A percentile compares a stretch with the other conserved stretches of the same genome.
These are phyloP conservation scores for Chionoecetes opilio DNA, from an alignment of 1,140 invertebrate genomes.

Conservation along the genomic window DNA sequence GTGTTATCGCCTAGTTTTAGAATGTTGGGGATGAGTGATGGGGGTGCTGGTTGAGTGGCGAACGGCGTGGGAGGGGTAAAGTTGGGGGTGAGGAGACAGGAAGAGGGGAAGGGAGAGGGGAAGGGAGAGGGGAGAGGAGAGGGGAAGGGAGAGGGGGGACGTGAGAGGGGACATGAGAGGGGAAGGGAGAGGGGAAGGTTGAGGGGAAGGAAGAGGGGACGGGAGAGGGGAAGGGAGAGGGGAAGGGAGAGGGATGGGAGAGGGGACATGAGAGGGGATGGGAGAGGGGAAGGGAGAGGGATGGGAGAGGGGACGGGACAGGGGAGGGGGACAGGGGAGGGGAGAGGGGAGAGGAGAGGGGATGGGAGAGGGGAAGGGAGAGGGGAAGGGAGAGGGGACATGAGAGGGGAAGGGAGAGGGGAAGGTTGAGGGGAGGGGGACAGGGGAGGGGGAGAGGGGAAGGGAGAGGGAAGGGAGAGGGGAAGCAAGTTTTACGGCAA, in stretches of 20 bases:
- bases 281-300: neutral
- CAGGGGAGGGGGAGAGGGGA: neutral
- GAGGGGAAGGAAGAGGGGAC: too few species aligned
- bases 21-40: neutral
- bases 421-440: neutral
- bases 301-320: neutral
- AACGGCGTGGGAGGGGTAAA: too few species aligned
- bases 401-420: too few species aligned
- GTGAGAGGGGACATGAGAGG: too few species aligned
- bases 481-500: conserved; percentile 49
- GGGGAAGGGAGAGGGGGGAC: neutral
- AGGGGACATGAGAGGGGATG: neutral
- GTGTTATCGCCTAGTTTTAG: neutral
- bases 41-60: neutral
- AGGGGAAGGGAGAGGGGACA: neutral
- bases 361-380: too few species aligned
- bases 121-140: neutral
- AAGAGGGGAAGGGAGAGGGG: too few species aligned
- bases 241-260: neutral
- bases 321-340: neutral
- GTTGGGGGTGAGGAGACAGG: neutral
- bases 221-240: neutral
- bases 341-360: too few species aligned
- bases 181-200: neutral
- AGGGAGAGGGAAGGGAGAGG: neutral